Conservation (phyloP, 2,888 invertebrate species). For the Celastrina argiolus region DNA sequence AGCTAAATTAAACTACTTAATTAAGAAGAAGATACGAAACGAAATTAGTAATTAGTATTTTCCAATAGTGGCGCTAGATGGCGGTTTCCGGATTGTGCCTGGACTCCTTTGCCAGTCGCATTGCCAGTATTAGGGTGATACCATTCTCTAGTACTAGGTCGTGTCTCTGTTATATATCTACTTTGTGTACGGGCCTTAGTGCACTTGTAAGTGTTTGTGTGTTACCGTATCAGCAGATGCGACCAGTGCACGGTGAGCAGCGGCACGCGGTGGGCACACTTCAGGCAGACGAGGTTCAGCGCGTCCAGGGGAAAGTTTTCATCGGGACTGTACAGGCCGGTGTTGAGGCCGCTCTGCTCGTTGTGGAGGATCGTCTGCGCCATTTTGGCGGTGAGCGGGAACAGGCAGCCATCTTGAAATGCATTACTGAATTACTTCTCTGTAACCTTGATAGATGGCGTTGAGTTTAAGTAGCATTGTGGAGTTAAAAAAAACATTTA, state of each 20-base stretch:
- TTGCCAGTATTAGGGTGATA: too few relatives aligned
- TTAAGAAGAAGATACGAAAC: too few relatives aligned
- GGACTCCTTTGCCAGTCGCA: too few relatives aligned
- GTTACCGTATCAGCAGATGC: slow-evolving; percentile 76
- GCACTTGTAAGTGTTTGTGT: too few relatives aligned
- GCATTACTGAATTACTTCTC: neutral
- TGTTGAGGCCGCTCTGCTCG: slow-evolving; percentile 69
- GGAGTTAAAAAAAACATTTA: too few relatives aligned
- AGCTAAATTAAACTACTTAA: too few relatives aligned
- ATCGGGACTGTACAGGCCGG: slow-evolving; percentile 67
- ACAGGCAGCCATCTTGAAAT: slow-evolving; percentile 64
- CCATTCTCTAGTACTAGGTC: too few relatives aligned
- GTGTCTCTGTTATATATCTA: too few relatives aligned
- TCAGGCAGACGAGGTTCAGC: slow-evolving; percentile 78
- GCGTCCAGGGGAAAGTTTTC: slow-evolving; percentile 74
- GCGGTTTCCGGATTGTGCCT: too few relatives aligned
- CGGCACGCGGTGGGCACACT: slow-evolving; percentile 81
- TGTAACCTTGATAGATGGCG: neutral
- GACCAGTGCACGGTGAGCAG: slow-evolving; percentile 87
- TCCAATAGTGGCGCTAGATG: too few relatives aligned
- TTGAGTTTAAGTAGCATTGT: neutral
- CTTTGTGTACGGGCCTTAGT: too few relatives aligned
- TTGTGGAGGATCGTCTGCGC: slow-evolving; percentile 68
- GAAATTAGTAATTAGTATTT: too few relatives aligned
- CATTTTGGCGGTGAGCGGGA: slow-evolving; percentile 68